Evolutionary conservation across 2,113 vertebrate genomes (phyloP), one percentile per base, ranked within the genome.

Genomic region (Addax nasomaculatus): DNA sequence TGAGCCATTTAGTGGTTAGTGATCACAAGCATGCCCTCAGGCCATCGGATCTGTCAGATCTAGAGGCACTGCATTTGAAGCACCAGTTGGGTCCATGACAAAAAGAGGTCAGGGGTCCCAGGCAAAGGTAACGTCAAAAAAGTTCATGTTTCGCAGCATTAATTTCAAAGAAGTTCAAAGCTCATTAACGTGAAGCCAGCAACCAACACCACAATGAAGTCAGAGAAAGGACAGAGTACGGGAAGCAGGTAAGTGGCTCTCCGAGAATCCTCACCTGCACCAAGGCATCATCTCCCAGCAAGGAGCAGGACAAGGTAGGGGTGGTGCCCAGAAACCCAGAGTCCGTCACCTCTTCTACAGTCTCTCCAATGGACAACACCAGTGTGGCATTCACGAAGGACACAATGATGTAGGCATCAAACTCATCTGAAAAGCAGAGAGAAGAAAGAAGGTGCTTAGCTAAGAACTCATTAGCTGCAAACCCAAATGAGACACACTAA

Each of bases 271-370:
- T 98, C 97, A 99, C 99, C 99, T 99, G 99, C 49, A 99, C 99
- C 85, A 99, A 98, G 16, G 99, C 99, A 86, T 99, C 99, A 45
- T 99, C 99, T 16, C 99, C 99, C 84, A 99, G 98, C 96, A 99
- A 98, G 1, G 99, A 99, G 97, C 99, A 99, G 97, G 99, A 99
- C 78, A 99, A 99, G 45, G 99, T 99, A 7, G 99, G 99, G 0
- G 99, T 99, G 53, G 99, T 99, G 45, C 99, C 99, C 98, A 99
- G 98, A 98, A 99, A 99, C 1, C 99, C 99, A 5, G 99, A 99
- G 92, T 99, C 99, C 6, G 99, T 99, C 98, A 99, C 99, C 99
- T 99, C 99, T 96, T 99, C 99, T 87, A 99, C 99, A n/a, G 99
- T 99, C 98, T 99, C 99, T 67, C 99, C 99, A 0, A 99, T 99